These are phyloP conservation scores for Clarias fuscus DNA, from an alignment of 2,797 vertebrate genomes.

Conservation along the genomic window DNA sequence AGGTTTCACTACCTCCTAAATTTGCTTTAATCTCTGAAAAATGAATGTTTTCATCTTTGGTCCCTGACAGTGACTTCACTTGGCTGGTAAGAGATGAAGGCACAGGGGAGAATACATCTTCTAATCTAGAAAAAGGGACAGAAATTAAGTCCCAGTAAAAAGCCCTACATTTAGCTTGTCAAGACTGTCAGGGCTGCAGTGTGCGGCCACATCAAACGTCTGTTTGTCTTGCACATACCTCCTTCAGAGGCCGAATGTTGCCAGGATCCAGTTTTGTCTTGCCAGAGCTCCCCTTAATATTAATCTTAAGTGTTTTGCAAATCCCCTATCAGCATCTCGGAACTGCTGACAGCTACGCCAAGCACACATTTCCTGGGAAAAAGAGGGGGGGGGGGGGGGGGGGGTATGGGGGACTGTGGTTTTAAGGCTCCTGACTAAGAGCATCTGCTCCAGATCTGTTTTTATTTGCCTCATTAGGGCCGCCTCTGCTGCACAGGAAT, in stretches of 20 bases:
- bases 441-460: conserved; percentile 73
- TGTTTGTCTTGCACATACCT: conserved; percentile 57
- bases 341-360: conserved; percentile 65
- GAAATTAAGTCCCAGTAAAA: conserved; percentile 56
- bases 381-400: conserved; percentile 9
- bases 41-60: conserved; percentile 44
- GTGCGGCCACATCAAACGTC: conserved; percentile 60
- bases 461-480: conserved; percentile 68
- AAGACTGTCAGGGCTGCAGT: conserved; percentile 54
- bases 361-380: conserved; percentile 62
- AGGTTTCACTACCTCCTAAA: conserved; percentile 37
- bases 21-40: conserved; percentile 48
- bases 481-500: conserved; percentile 54
- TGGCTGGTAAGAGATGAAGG: conserved; percentile 31
- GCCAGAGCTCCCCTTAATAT: conserved; percentile 59
- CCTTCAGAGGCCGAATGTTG: conserved; percentile 54
- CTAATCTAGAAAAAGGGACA: conserved; percentile 42
- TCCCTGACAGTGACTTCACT: conserved; percentile 38
- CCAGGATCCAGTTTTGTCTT: conserved; percentile 51
- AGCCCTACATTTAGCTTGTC: conserved; percentile 62
- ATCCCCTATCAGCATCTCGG: conserved; percentile 63
- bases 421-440: conserved; percentile 55
- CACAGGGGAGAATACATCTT: conserved; percentile 28
- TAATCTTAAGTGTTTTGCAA: conserved; percentile 59
- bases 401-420: conserved; percentile 62